Conservation (phyloP, 2,888 invertebrate genomes). For the Athrips mouffetella region DNA sequence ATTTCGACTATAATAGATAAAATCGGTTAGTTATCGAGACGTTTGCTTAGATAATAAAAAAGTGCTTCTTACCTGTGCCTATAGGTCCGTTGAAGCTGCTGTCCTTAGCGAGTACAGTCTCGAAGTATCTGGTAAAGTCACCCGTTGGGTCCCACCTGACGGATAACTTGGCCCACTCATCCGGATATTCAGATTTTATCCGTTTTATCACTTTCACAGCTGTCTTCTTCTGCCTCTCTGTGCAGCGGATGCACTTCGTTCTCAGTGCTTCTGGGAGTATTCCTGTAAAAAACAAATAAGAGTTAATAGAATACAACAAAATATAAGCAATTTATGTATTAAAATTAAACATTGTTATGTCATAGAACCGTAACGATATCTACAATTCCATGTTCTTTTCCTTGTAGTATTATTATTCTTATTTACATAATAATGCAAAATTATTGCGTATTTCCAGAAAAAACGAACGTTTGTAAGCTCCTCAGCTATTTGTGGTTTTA, state of each 20-base stretch:
- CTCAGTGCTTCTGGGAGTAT: conserved; percentile 84
- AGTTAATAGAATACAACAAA: no score
- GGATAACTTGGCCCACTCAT: conserved; percentile 82
- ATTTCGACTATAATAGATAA: no score
- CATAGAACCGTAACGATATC: conserved; percentile 6
- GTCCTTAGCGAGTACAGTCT: conserved; percentile 61
- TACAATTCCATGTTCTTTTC: not conserved
- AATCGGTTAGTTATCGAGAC: no score
- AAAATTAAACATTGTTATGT: not conserved
- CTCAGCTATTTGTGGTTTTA: no score
- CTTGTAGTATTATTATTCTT: conserved; percentile 1
- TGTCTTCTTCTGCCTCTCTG: conserved; percentile 80
- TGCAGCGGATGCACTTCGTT: conserved; percentile 82
- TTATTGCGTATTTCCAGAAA: no score
- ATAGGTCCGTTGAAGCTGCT: conserved; percentile 52
- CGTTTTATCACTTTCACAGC: conserved; percentile 84
- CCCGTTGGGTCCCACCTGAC: conserved; percentile 85
- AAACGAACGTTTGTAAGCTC: no score
- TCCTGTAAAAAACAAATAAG: conserved; percentile 58
- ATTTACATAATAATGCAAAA: not conserved
- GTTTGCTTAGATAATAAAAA: not conserved
- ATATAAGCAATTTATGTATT: not conserved
- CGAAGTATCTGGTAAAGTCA: conserved; percentile 74
- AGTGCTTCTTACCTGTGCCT: conserved; percentile 44
- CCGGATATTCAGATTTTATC: conserved; percentile 79